phyloP scores from a whole-genome alignment of 2,113 vertebrate genomes.

The Plectropomus leopardus region DNA sequence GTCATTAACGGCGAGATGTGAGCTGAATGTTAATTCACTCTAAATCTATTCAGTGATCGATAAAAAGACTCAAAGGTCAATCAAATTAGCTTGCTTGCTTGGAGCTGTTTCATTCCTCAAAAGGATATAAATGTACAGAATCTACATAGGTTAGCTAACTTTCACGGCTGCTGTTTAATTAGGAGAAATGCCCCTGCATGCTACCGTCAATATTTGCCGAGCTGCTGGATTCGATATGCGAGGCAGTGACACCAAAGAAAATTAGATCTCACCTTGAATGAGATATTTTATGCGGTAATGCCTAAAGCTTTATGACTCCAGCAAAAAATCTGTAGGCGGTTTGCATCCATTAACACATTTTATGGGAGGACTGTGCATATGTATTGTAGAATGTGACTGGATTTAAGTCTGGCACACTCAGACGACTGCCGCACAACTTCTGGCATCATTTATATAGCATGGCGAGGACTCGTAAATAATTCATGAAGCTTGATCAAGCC shows the following conservation, averaged over 20 bases:
- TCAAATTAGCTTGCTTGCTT: conserved; percentile 51
- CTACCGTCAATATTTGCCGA: conserved; percentile 21
- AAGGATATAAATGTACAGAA: conserved; percentile 32
- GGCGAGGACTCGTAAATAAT: conserved; percentile 52
- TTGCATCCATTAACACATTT: conserved; percentile 68
- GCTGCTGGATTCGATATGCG: neutral
- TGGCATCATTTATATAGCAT: conserved; percentile 53
- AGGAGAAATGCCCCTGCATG: conserved; percentile 31
- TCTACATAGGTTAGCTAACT: conserved; percentile 17
- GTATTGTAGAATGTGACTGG: conserved; percentile 29
- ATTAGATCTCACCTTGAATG: conserved; percentile 48
- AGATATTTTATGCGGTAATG: conserved; percentile 42
- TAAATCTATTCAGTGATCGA: conserved; percentile 52
- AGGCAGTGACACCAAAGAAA: conserved; percentile 15
- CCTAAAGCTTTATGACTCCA: conserved; percentile 53
- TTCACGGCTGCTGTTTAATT: conserved; percentile 44
- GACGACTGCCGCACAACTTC: conserved; percentile 42
- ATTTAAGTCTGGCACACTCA: conserved; percentile 36
- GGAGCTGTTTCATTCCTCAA: conserved; percentile 18
- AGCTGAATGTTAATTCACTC: conserved; percentile 47
- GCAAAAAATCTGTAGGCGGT: conserved; percentile 52
- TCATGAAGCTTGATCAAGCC: conserved; percentile 56
- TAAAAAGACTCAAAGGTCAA: conserved; percentile 61
- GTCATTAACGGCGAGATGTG: conserved; percentile 12
- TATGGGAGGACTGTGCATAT: conserved; percentile 37